These are phyloP conservation scores for Pollenia griseotomentosa DNA, from an alignment of 2,888 invertebrate genomes.

Conservation along the genomic window DNA sequence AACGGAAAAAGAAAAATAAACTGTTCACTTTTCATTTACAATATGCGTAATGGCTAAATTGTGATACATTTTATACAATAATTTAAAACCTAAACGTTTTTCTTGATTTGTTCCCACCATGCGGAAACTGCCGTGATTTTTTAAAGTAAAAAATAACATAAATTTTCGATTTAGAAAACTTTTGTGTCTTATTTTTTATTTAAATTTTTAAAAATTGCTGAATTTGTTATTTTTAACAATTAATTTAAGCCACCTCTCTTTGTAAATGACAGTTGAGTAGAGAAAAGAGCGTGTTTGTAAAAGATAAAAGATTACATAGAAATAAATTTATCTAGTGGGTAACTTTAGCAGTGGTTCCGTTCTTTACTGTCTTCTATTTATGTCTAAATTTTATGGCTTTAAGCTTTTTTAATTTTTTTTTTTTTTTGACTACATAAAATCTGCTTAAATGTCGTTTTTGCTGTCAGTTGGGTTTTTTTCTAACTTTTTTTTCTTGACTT, in stretches of 20 bases:
- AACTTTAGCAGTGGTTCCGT: neutral
- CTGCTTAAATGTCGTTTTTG: slow-evolving; percentile 53
- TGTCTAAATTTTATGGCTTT: slow-evolving; percentile 39
- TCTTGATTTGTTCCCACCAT: too few species aligned
- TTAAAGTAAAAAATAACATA: neutral
- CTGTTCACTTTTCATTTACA: too few species aligned
- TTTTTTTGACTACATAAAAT: slow-evolving; percentile 1
- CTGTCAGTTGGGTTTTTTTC: slow-evolving; percentile 21
- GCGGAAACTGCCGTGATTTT: too few species aligned
- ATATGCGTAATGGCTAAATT: too few species aligned
- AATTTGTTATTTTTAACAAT: neutral
- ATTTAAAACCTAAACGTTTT: too few species aligned
- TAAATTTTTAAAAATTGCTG: neutral
- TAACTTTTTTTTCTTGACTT: slow-evolving; percentile 11
- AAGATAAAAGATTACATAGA: neutral
- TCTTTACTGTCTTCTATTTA: neutral
- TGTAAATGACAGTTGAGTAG: slow-evolving; percentile 1
- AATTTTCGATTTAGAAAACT: neutral
- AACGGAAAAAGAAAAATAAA: too few species aligned
- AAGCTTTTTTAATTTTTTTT: slow-evolving; percentile 24
- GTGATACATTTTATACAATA: too few species aligned
- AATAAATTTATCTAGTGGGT: slow-evolving; percentile 16
- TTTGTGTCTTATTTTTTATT: neutral
- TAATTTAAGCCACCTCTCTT: slow-evolving; percentile 2
- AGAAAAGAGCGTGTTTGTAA: neutral